phyloP scores from a whole-genome alignment of 2,797 vertebrate species.

The Crypturellus tataupa region DNA sequence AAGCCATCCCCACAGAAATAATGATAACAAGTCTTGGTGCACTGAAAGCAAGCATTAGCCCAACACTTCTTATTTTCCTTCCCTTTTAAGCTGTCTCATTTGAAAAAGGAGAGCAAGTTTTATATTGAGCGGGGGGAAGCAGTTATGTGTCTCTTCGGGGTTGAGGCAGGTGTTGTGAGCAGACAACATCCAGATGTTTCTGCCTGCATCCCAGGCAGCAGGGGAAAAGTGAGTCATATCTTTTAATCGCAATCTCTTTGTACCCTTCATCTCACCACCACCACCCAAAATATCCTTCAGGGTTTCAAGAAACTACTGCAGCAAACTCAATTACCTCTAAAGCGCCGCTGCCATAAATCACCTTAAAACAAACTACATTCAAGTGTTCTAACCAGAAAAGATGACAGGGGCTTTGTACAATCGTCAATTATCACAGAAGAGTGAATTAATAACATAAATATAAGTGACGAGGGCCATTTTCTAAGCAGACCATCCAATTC shows the following conservation, averaged over 20 bases:
- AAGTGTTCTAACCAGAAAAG: conserved; percentile 7
- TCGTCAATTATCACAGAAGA: not conserved
- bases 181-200: conserved; percentile 1
- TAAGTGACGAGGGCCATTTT: conserved; percentile 31
- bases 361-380: not conserved
- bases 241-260: not conserved
- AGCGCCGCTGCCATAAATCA: conserved; percentile 40
- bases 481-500: not conserved
- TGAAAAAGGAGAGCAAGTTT: not conserved
- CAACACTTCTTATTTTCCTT: conserved; percentile 24
- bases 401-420: conserved; percentile 23
- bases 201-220: not conserved
- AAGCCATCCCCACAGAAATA: conserved; percentile 8
- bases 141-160: not conserved
- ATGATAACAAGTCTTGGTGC: not conserved
- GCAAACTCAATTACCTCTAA: conserved; percentile 50
- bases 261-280: not conserved
- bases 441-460: conserved; percentile 54
- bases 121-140: not conserved
- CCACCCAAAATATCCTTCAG: not conserved
- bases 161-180: not conserved
- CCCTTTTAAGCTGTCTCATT: conserved; percentile 47
- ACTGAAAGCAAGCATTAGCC: not conserved
- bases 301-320: conserved; percentile 23
- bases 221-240: not conserved